Evolutionary conservation across 1,140 invertebrate genomes (phyloP), one percentile per base, ranked within the genome.

Genomic region (Brachystomella parvula): DNA sequence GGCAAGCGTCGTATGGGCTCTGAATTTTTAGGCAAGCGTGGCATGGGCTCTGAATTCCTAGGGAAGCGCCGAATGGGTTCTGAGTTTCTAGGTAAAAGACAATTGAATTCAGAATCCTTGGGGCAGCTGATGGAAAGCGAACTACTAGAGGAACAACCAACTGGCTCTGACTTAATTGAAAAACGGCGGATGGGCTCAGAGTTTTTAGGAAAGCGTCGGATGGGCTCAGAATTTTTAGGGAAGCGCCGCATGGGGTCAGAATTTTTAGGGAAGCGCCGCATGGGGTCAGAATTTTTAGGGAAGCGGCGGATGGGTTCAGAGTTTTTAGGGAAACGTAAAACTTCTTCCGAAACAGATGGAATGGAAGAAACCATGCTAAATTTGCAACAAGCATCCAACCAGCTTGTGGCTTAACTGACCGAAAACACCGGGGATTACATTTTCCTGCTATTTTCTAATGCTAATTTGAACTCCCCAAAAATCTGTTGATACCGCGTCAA

Each of bases 1-100:
- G 70, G 70, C 12, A 72, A 72, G 35, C 53, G 70, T 30, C 58
- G 65, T 53, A 64, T 66, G 2, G 67, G 66, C 19, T 68, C 66
- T 9, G 70, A 66, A 58, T 69, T 69, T 64, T 61, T 66, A 17
- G 67, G 64, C 1, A 69, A 69, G 59, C 44, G 70, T 21, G 31
- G 47, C 26, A 26, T 69, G 21, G 63, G 63, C 31, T 69, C 67
- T 9, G 67, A 64, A 31, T 69, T 69, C 47, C 47, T 69, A 32
- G 67, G 67, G 17, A 69, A 65, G 53, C 33, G 67, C 21, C 44
- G 58, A 61, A 12, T 15, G 39, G 65, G 69, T 24, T 71, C 69
- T 9, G 65, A 71, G 49, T 71, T 68, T 53, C 58, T 68, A 1
- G 69, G 65, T 1, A 68, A 71, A 61, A 33, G 69, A 35, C n/a